phyloP scores from a whole-genome alignment of 2,888 invertebrate genomes.

The Megastigmus dorsalis region DNA sequence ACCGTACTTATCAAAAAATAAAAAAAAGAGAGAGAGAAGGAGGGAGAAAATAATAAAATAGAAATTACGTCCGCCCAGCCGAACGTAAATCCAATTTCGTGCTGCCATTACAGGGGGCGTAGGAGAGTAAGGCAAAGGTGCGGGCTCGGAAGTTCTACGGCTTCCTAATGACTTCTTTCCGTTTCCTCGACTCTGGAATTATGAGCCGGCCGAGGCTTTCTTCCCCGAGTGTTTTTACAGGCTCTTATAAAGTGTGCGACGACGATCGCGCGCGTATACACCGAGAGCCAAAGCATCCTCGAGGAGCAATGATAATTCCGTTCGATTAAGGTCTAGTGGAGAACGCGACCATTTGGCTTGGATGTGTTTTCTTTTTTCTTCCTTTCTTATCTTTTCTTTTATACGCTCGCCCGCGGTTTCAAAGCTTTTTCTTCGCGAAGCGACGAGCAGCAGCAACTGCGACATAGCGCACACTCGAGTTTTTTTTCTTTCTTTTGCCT shows the following conservation, averaged over 20 bases:
- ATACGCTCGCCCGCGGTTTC: too few relatives aligned
- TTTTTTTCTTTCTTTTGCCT: too few relatives aligned
- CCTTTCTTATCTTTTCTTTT: too few relatives aligned
- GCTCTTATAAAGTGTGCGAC: slow-evolving; percentile 31
- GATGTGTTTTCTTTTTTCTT: slow-evolving; percentile 17
- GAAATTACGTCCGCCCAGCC: not conserved
- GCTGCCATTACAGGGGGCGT: not conserved
- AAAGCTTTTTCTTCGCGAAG: too few relatives aligned
- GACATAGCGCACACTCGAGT: too few relatives aligned
- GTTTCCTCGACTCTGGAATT: not conserved
- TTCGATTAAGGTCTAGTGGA: slow-evolving; percentile 16
- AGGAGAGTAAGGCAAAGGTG: too few relatives aligned
- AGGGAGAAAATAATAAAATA: too few relatives aligned
- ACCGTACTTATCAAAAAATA: too few relatives aligned
- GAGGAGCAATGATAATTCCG: slow-evolving; percentile 15
- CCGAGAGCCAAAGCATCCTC: too few relatives aligned
- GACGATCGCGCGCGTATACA: not conserved
- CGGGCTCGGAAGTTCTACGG: slow-evolving; percentile 6
- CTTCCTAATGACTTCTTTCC: slow-evolving; percentile 35
- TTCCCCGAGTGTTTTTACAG: slow-evolving; percentile 25
- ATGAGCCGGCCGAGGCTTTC: slow-evolving; percentile 7
- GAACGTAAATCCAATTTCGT: slow-evolving; percentile 22
- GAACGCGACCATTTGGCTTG: too few relatives aligned
- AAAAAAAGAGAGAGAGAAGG: too few relatives aligned
- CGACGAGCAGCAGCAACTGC: too few relatives aligned